phyloP scores from a whole-genome alignment of 2,888 invertebrate species.

The Eumacrocentrus americanus region DNA sequence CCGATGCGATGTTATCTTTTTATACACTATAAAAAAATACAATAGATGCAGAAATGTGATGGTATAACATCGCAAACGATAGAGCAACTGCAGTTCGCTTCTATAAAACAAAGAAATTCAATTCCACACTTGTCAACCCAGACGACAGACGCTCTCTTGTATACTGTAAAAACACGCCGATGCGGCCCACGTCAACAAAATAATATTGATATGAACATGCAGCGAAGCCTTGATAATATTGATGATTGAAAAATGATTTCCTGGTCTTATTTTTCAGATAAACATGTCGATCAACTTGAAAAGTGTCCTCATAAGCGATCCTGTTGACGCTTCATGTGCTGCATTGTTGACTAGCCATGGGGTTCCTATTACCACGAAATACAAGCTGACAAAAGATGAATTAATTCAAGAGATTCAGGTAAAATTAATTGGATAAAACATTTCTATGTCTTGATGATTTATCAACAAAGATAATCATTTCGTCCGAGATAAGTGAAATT shows the following conservation, averaged over 20 bases:
- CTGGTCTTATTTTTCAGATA: slow-evolving; percentile 21
- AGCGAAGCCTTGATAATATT: background rate
- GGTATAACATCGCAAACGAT: no score
- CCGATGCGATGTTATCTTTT: no score
- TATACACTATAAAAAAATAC: no score
- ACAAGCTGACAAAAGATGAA: slow-evolving; percentile 79
- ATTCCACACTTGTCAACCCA: background rate
- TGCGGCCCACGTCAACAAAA: background rate
- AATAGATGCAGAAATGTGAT: no score
- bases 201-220: background rate
- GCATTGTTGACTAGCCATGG: slow-evolving; percentile 78
- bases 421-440: slow-evolving; percentile 35
- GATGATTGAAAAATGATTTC: background rate
- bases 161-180: background rate
- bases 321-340: slow-evolving; percentile 86
- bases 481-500: background rate
- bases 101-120: background rate
- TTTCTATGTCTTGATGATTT: background rate
- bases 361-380: slow-evolving; percentile 79
- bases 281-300: slow-evolving; percentile 63
- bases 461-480: background rate
- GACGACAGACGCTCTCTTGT: background rate
- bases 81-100: no score
- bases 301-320: slow-evolving; percentile 90
- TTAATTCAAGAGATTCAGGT: slow-evolving; percentile 84